Evolutionary conservation across 2,797 vertebrate genomes (phyloP).

Genomic region (Lithobates sylvaticus): DNA sequence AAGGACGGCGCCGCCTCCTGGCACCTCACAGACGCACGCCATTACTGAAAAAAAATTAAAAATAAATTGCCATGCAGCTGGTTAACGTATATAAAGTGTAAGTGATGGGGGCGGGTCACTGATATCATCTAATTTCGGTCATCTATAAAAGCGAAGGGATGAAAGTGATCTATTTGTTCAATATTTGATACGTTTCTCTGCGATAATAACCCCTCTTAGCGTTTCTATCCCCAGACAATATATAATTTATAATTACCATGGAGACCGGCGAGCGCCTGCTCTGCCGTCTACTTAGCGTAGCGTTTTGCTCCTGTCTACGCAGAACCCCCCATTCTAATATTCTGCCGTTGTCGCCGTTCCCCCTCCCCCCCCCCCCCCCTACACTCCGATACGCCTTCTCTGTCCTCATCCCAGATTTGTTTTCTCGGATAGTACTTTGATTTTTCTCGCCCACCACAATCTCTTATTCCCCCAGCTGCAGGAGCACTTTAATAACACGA

Average conservation of each 20-base stretch:
- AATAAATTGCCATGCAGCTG: too few species aligned
- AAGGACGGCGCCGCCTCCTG: too few species aligned
- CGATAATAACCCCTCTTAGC: background rate
- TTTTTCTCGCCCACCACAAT: conserved; percentile 49
- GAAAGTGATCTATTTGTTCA: background rate
- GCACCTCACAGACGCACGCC: too few species aligned
- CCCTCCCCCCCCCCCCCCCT: too few species aligned
- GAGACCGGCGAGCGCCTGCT: background rate
- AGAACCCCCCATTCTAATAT: background rate
- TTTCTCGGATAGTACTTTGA: conserved; percentile 29
- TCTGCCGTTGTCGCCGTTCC: background rate
- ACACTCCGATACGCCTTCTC: conserved; percentile 1
- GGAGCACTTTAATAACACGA: conserved; percentile 30
- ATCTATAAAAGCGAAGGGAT: background rate
- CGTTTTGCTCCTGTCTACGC: background rate
- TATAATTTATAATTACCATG: conserved; percentile 13
- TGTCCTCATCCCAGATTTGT: background rate
- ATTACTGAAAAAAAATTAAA: too few species aligned
- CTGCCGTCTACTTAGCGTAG: background rate
- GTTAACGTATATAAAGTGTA: background rate
- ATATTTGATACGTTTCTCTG: background rate
- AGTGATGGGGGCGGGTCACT: background rate
- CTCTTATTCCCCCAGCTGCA: background rate
- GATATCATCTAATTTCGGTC: background rate
- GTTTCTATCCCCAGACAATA: background rate